A percentile compares a stretch with the other conserved stretches of the same genome.
These are phyloP conservation scores for Linepithema humile DNA, from an alignment of 1,140 invertebrate genomes.

Conservation along the genomic window DNA sequence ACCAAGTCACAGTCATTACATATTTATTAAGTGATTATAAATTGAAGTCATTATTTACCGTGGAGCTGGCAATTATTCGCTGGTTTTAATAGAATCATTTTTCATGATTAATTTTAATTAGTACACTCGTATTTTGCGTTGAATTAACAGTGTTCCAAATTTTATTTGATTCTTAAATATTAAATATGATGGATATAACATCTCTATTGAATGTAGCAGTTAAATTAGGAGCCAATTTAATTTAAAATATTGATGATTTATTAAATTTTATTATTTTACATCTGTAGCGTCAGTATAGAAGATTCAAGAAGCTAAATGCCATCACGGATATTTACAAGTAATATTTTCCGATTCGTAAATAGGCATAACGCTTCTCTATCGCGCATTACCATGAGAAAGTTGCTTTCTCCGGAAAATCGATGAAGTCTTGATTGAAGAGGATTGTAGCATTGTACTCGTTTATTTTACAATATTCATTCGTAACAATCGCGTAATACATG, in stretches of 20 bases:
- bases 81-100: neutral
- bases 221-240: neutral
- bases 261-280: neutral
- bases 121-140: neutral
- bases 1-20: neutral
- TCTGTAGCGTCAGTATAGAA: neutral
- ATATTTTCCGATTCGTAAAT: neutral
- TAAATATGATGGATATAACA: neutral
- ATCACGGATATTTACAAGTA: neutral
- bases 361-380: neutral
- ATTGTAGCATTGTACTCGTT: neutral
- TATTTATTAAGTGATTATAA: neutral
- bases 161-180: neutral
- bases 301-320: neutral
- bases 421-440: constrained; percentile 16
- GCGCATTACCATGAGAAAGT: constrained; percentile 42
- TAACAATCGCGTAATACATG: constrained; percentile 13
- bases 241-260: too few species aligned
- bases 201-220: neutral
- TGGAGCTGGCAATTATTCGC: neutral
- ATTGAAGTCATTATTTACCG: neutral
- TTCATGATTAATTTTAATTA: neutral
- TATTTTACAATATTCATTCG: constrained; percentile 4
- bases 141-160: neutral
- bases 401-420: constrained; percentile 47